phyloP scores from a whole-genome alignment of 2,888 invertebrate species.

The Clusia tigrina region DNA sequence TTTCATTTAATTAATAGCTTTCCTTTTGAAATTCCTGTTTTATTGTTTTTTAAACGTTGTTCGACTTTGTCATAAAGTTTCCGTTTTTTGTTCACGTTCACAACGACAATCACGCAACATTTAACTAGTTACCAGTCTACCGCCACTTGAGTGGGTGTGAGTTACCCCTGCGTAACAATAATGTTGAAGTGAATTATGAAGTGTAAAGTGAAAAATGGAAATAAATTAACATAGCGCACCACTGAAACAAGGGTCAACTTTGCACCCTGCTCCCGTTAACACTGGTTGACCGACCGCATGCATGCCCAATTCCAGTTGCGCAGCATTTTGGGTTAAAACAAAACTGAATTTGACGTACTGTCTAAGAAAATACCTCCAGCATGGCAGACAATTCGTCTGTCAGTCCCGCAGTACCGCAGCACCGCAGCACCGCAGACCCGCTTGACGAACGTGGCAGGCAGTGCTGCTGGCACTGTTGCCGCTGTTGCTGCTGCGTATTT shows the following conservation, averaged over 20 bases:
- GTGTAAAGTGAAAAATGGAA: slow-evolving; percentile 32
- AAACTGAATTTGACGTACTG: slow-evolving; percentile 19
- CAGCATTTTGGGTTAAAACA: not conserved
- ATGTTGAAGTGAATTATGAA: slow-evolving; percentile 31
- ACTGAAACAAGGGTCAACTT: slow-evolving; percentile 12
- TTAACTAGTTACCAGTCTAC: too few relatives aligned
- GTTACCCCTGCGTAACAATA: not conserved
- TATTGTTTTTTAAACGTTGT: slow-evolving; percentile 58
- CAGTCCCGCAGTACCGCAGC: not conserved
- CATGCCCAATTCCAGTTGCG: not conserved
- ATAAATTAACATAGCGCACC: slow-evolving; percentile 25
- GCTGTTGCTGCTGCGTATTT: slow-evolving; percentile 42
- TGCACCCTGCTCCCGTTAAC: not conserved
- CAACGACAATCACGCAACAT: slow-evolving; percentile 22
- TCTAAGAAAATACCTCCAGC: slow-evolving; percentile 17
- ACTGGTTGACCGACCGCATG: not conserved
- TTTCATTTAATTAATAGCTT: not conserved
- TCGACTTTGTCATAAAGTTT: slow-evolving; percentile 47
- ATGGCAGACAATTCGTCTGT: slow-evolving; percentile 19
- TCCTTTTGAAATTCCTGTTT: slow-evolving; percentile 39
- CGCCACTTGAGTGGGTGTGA: not conserved
- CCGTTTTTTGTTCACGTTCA: not conserved
- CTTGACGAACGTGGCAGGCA: slow-evolving; percentile 27
- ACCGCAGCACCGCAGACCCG: not conserved
- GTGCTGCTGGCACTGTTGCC: too few relatives aligned